Evolutionary conservation across 64 coral and sea anemone genomes (phyloP), one percentile per base, ranked within the genome.

Genomic region (Montipora sp.): DNA sequence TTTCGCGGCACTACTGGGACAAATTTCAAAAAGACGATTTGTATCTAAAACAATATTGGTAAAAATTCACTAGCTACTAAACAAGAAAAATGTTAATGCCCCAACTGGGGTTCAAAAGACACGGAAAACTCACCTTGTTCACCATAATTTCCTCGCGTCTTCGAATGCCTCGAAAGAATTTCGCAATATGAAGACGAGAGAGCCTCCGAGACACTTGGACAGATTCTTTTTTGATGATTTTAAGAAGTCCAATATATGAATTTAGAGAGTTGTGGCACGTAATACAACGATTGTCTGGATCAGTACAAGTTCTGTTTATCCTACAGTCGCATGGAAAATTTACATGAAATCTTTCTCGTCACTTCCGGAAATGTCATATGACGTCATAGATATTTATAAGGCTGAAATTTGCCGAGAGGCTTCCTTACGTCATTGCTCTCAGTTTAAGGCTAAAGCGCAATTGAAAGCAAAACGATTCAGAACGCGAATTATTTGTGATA

Each of bases 211-310:
- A 1, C 16, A 12, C 65, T 8, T 1, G 18, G 7, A 2, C 2
- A 48, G 23, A 67, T 71, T 71, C 82, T 13, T 3, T 36, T 72
- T 45, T 70, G 46, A 13, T 19, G 21, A 85, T 78, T 16, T 48
- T 16, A 22, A 67, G 15, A 85, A 84, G 82, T 85, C 82, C 82
- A 85, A 85, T 85, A 85, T 57, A 8, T 85, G 61, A 85, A 15
- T 50, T 49, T 71, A 14, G 22, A 8, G 53, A 49, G 44, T 12
- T 85, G 8, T 16, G 45, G 65, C 82, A 85, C 82, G 82, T 85
- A 70, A 47, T 13, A 22, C 74, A 45, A 47, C 43, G 43, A 76
- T 46, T 76, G 74, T 76, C 74, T 5, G 3, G n/a, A 57, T 57
- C 3, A 15, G 12, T 27, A 45, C 10, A 76, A 63, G 60, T 63